These are phyloP conservation scores for Tachyglossus aculeatus DNA, from an alignment of 2,797 vertebrate species.

Conservation along the genomic window DNA sequence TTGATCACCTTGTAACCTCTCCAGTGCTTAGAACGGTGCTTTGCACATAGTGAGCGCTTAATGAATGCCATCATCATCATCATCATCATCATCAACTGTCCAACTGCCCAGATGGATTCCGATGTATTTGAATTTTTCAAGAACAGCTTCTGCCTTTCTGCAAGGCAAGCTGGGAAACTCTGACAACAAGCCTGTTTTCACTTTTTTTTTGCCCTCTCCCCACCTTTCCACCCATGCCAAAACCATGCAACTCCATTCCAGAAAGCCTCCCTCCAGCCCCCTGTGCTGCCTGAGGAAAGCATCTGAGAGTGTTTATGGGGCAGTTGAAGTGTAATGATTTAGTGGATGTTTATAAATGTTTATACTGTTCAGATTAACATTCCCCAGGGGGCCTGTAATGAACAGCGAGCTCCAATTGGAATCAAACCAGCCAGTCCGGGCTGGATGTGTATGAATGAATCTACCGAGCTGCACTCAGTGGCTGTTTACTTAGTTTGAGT, in stretches of 20 bases:
- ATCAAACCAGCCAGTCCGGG: slow-evolving; percentile 66
- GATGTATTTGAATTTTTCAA: slow-evolving; percentile 31
- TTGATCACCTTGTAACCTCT: no score
- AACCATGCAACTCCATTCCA: slow-evolving; percentile 49
- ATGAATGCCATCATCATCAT: no score
- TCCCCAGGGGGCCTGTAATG: slow-evolving; percentile 71
- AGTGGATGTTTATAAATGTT: slow-evolving; percentile 77
- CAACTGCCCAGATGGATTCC: no score
- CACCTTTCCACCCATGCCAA: slow-evolving; percentile 51
- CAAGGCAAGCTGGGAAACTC: slow-evolving; percentile 32
- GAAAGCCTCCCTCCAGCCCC: slow-evolving; percentile 53
- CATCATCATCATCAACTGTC: no score
- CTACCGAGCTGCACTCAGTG: slow-evolving; percentile 59
- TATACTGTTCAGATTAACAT: slow-evolving; percentile 75
- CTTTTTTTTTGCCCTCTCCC: slow-evolving; percentile 36
- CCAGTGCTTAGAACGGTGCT: no score
- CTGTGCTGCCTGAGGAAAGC: slow-evolving; percentile 63
- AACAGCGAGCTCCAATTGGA: slow-evolving; percentile 71
- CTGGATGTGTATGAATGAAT: slow-evolving; percentile 69
- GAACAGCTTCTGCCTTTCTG: slow-evolving; percentile 35
- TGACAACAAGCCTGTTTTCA: slow-evolving; percentile 60
- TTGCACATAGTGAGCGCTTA: no score
- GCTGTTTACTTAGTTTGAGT: slow-evolving; percentile 63
- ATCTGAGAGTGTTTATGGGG: slow-evolving; percentile 72
- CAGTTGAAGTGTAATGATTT: slow-evolving; percentile 76